These are phyloP conservation scores for Oxyteleia sp. DNA, from an alignment of 2,888 invertebrate species.

Conservation along the genomic window DNA sequence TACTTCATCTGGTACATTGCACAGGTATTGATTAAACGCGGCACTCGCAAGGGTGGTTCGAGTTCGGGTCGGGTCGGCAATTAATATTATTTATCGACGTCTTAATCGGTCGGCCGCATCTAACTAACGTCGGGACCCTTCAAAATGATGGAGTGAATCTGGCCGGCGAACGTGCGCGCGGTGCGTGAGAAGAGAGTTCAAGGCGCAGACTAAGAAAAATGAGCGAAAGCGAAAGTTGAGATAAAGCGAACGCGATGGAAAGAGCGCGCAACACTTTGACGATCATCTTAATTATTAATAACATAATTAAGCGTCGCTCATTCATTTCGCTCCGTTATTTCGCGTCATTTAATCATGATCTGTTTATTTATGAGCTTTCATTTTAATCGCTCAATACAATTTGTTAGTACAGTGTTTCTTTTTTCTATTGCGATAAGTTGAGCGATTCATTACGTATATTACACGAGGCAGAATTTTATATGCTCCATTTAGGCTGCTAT, in stretches of 20 bases:
- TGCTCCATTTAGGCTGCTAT: too few relatives aligned
- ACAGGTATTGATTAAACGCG: slow-evolving; percentile 86
- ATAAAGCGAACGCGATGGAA: slow-evolving; percentile 52
- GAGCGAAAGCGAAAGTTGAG: slow-evolving; percentile 66
- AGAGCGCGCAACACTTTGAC: slow-evolving; percentile 31
- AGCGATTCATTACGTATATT: too few relatives aligned
- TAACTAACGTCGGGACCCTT: slow-evolving; percentile 79
- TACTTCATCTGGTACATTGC: slow-evolving; percentile 81
- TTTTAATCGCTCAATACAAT: slow-evolving; percentile 18
- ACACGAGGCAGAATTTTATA: too few relatives aligned
- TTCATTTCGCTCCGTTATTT: slow-evolving; percentile 4
- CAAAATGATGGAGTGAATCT: slow-evolving; percentile 74
- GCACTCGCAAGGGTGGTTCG: slow-evolving; percentile 77
- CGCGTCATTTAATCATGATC: slow-evolving; percentile 36
- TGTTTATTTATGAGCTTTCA: slow-evolving; percentile 36
- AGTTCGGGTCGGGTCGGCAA: slow-evolving; percentile 80
- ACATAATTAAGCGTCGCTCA: slow-evolving; percentile 61
- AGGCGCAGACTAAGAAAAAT: slow-evolving; percentile 69
- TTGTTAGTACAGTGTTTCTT: background rate
- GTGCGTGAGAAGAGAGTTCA: slow-evolving; percentile 62
- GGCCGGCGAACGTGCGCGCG: slow-evolving; percentile 65
- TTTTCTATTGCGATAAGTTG: too few relatives aligned
- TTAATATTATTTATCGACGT: slow-evolving; percentile 88
- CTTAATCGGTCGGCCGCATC: slow-evolving; percentile 86
- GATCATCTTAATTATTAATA: slow-evolving; percentile 65